A percentile compares a stretch with the other conserved stretches of the same genome.
Evolutionary conservation across 1,140 invertebrate species (phyloP).

Genomic region (Hypothenemus hampei): DNA sequence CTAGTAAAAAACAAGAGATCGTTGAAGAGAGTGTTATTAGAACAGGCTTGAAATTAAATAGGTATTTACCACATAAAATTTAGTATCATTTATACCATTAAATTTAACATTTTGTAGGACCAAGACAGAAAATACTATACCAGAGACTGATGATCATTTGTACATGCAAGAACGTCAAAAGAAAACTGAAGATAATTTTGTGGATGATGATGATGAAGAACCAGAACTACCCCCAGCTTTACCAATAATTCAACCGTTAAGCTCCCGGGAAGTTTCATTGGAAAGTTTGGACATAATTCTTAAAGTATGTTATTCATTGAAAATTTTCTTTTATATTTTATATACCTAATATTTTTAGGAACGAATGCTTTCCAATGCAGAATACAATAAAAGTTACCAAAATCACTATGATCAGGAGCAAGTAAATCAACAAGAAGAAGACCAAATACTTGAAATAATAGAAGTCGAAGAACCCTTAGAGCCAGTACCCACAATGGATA

Average conservation of each 20-base stretch:
- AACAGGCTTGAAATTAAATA: conserved; percentile 51
- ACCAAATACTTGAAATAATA: conserved; percentile 76
- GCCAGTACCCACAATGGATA: conserved; percentile 76
- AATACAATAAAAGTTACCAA: conserved; percentile 42
- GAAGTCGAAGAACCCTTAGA: conserved; percentile 75
- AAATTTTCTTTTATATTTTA: background rate
- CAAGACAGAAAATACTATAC: conserved; percentile 31
- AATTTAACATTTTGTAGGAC: background rate
- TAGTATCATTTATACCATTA: background rate
- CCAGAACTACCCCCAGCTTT: conserved; percentile 70
- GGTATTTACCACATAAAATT: background rate
- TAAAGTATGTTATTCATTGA: conserved; percentile 36
- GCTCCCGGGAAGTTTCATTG: conserved; percentile 71
- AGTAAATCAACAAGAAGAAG: conserved; percentile 47
- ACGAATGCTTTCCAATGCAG: conserved; percentile 55
- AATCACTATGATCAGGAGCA: conserved; percentile 34
- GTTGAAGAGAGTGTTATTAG: conserved; percentile 55
- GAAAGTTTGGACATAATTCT: conserved; percentile 68
- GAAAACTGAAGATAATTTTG: conserved; percentile 46
- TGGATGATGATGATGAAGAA: conserved; percentile 64
- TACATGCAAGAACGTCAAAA: conserved; percentile 40
- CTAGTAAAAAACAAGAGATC: conserved; percentile 45
- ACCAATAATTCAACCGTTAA: conserved; percentile 67
- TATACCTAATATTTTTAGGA: conserved; percentile 38
- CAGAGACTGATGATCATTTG: conserved; percentile 36